A percentile compares a stretch with the other conserved stretches of the same genome.
phyloP scores from a whole-genome alignment of 2,797 vertebrate genomes.

The Sylvia borin region DNA sequence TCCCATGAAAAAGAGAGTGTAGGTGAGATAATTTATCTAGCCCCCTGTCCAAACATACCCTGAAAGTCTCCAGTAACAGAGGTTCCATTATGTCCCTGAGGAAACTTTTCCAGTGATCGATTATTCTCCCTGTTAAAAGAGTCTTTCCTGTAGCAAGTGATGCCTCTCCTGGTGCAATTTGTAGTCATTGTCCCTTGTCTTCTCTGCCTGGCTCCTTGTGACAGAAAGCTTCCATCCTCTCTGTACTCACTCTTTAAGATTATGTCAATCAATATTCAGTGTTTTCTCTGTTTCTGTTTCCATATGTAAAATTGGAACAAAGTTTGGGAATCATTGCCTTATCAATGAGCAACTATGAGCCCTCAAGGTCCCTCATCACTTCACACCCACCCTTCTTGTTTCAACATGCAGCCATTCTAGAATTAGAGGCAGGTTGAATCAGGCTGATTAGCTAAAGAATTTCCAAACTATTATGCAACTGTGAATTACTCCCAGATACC shows the following conservation, averaged over 20 bases:
- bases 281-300: not conserved
- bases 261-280: not conserved
- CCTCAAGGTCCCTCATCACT: not conserved
- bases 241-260: not conserved
- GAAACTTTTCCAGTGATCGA: not conserved
- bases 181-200: not conserved
- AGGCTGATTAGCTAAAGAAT: not conserved
- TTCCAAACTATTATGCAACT: not conserved
- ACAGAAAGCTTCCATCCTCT: not conserved
- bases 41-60: not conserved
- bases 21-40: not conserved
- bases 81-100: not conserved
- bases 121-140: not conserved
- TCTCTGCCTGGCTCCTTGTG: fast-evolving
- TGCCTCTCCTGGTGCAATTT: not conserved
- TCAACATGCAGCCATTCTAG: not conserved
- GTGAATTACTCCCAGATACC: not conserved
- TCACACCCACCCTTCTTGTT: not conserved
- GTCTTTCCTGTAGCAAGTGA: not conserved
- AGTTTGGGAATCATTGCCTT: not conserved
- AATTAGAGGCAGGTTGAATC: not conserved
- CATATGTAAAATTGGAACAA: not conserved
- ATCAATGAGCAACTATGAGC: not conserved
- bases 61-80: not conserved
- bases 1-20: not conserved